phyloP scores from a whole-genome alignment of 2,797 vertebrate genomes.

The Macroramphosus scolopax region DNA sequence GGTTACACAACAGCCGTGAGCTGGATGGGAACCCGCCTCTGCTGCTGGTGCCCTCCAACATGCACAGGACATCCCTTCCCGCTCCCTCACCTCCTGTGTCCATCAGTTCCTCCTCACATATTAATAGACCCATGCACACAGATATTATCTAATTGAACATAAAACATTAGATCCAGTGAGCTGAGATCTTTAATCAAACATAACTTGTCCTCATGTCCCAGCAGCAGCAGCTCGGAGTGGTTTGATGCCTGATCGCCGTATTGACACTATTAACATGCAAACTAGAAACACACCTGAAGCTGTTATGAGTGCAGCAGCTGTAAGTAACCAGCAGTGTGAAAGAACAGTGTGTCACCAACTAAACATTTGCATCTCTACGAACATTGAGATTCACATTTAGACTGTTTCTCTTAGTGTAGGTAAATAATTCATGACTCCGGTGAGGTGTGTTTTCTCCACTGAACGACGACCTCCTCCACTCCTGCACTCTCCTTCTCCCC shows the following conservation, averaged over 20 bases:
- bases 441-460: too few species aligned
- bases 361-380: too few species aligned
- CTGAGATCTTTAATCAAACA: too few species aligned
- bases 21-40: slow-evolving; percentile 25
- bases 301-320: background rate
- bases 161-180: background rate
- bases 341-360: too few species aligned
- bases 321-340: too few species aligned
- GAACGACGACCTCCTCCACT: too few species aligned
- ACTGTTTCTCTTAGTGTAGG: background rate
- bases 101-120: background rate
- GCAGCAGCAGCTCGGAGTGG: background rate
- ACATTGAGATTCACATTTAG: background rate
- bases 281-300: background rate
- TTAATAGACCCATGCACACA: background rate
- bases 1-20: slow-evolving; percentile 35
- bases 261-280: too few species aligned
- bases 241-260: background rate
- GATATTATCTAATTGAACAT: background rate
- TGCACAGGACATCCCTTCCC: too few species aligned
- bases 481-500: slow-evolving; percentile 8
- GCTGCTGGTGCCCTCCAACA: too few species aligned
- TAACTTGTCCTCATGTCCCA: background rate
- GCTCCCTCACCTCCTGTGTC: background rate
- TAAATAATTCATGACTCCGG: too few species aligned